A percentile compares a stretch with the other conserved stretches of the same genome.
Evolutionary conservation across 2,888 invertebrate genomes (phyloP).

Genomic region (Caenorhabditis sp.): DNA sequence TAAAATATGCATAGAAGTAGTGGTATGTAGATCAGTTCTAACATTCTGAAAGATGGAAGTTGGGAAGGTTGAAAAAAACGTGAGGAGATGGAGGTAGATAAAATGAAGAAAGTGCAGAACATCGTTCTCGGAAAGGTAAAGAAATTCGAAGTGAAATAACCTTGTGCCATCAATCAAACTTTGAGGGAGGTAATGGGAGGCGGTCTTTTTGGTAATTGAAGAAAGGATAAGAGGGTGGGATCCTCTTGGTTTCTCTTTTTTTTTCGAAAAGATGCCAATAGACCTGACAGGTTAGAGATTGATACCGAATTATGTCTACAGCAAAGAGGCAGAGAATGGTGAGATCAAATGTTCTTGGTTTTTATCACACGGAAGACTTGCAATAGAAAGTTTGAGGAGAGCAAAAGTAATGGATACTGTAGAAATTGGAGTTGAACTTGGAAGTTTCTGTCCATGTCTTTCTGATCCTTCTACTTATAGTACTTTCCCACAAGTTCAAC

Average conservation of each 20-base stretch:
- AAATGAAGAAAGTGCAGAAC: conserved; percentile 43
- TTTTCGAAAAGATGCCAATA: not conserved
- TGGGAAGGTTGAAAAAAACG: not conserved
- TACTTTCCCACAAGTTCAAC: not conserved
- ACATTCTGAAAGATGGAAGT: conserved; percentile 39
- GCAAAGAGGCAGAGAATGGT: not conserved
- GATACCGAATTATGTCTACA: not conserved
- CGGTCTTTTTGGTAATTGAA: conserved; percentile 5
- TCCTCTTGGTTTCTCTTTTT: not conserved
- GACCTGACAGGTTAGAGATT: not conserved
- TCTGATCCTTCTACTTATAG: conserved; percentile 17
- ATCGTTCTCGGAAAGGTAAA: conserved; percentile 45
- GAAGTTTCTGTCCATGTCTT: not conserved
- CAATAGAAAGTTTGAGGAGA: too few relatives aligned
- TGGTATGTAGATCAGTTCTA: conserved; percentile 39
- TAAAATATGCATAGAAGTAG: conserved; percentile 51
- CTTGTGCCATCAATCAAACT: conserved; percentile 52
- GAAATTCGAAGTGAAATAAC: conserved; percentile 24
- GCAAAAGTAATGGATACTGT: not conserved
- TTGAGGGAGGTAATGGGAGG: conserved; percentile 25
- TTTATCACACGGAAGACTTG: too few relatives aligned
- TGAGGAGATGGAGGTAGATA: conserved; percentile 7
- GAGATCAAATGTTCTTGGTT: not conserved
- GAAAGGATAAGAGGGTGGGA: conserved; percentile 30
- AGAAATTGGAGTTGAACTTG: not conserved